Conservation (phyloP, 2,888 invertebrate species). For the Platypus cylindrus region DNA sequence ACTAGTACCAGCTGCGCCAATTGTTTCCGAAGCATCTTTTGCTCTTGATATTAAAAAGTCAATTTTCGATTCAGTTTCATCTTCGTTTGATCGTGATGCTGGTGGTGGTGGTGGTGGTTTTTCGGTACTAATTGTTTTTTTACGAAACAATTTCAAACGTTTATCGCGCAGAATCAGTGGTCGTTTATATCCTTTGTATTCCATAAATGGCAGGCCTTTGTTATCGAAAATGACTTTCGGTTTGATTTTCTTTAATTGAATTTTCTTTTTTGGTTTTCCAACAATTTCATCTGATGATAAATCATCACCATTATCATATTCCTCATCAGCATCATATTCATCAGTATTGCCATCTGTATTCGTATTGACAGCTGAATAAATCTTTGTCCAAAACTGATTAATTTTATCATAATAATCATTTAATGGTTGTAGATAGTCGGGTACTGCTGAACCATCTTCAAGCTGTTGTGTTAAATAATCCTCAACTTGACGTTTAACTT, state of each 20-base stretch:
- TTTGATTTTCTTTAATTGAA: slow-evolving; percentile 24
- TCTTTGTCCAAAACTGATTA: slow-evolving; percentile 5
- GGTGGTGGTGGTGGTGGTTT: slow-evolving; percentile 1
- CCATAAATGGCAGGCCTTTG: slow-evolving; percentile 26
- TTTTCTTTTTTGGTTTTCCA: slow-evolving; percentile 12
- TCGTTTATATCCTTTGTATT: slow-evolving; percentile 26
- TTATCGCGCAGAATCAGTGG: too few relatives aligned
- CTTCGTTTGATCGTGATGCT: slow-evolving; percentile 16
- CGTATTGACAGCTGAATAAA: not conserved
- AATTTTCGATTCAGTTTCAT: slow-evolving; percentile 23
- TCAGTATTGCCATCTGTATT: too few relatives aligned
- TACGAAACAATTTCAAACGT: slow-evolving; percentile 18
- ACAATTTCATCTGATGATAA: slow-evolving; percentile 10
- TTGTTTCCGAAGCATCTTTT: slow-evolving; percentile 17
- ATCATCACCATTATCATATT: slow-evolving; percentile 7
- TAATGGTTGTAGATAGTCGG: slow-evolving; percentile 9
- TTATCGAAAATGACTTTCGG: slow-evolving; percentile 28
- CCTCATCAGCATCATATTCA: slow-evolving; percentile 1
- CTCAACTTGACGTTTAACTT: slow-evolving; percentile 25
- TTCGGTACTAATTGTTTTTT: slow-evolving; percentile 5
- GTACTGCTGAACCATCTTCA: slow-evolving; percentile 4
- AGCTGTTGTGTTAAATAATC: slow-evolving; percentile 26
- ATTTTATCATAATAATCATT: slow-evolving; percentile 12
- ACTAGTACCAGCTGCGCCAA: slow-evolving; percentile 5
- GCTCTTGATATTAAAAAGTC: slow-evolving; percentile 24